Evolutionary conservation across 2,113 vertebrate species (phyloP).

Genomic region (Oncorhynchus keta): DNA sequence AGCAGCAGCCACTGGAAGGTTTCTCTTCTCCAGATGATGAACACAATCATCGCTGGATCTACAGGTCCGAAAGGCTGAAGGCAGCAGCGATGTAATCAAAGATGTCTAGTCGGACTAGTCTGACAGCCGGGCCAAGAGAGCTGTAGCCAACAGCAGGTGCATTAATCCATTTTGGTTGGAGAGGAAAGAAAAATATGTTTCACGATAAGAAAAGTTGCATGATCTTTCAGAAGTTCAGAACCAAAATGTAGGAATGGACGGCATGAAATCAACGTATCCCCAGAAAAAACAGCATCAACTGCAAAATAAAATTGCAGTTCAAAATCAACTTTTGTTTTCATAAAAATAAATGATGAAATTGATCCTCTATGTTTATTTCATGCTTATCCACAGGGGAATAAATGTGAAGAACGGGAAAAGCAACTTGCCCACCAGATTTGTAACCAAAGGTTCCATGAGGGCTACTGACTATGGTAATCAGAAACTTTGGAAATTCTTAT

Average conservation of each 20-base stretch:
- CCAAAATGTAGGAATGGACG: no score
- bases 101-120: not conserved
- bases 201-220: no score
- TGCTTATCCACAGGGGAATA: no score
- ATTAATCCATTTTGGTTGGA: not conserved
- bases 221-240: no score
- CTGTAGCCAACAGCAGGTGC: not conserved
- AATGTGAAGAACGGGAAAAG: no score
- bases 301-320: no score
- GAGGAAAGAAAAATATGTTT: no score
- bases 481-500: not conserved
- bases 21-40: slow-evolving; percentile 10
- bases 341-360: no score
- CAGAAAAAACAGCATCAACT: no score
- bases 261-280: no score
- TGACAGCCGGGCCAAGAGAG: not conserved
- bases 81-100: not conserved
- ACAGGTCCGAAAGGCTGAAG: not conserved
- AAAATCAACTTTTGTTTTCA: no score
- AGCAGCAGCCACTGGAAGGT: slow-evolving; percentile 13
- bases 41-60: not conserved
- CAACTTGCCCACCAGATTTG: not conserved
- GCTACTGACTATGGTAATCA: not conserved
- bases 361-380: no score
- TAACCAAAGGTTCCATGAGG: not conserved